A percentile compares a stretch with the other conserved stretches of the same genome.
phyloP scores from a whole-genome alignment of 2,888 invertebrate species.

The Antitype chi region DNA sequence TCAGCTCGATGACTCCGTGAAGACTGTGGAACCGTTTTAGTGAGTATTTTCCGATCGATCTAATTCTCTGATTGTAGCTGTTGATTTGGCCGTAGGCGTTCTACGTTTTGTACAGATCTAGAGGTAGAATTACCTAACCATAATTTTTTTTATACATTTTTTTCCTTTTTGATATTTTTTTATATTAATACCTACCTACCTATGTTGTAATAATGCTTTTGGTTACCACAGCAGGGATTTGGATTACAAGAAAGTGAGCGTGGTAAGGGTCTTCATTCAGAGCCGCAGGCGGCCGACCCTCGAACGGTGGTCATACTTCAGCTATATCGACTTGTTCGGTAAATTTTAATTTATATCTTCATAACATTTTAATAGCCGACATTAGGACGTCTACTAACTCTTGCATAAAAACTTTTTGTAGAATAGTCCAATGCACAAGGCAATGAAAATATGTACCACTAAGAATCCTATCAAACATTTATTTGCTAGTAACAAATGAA shows the following conservation, averaged over 20 bases:
- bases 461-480: too few relatives aligned
- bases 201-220: neutral
- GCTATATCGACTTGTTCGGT: constrained; percentile 75
- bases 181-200: too few relatives aligned
- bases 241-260: constrained; percentile 71
- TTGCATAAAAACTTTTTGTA: neutral
- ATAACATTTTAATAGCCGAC: neutral
- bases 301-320: constrained; percentile 71
- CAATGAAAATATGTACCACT: too few relatives aligned
- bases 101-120: neutral
- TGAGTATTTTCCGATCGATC: constrained; percentile 65
- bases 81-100: neutral
- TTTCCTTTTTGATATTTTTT: neutral
- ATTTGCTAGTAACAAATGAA: too few relatives aligned
- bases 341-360: constrained; percentile 50
- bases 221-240: constrained; percentile 71
- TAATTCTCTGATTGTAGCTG: too few relatives aligned
- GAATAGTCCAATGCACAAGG: neutral
- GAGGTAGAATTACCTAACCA: too few relatives aligned
- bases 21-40: constrained; percentile 76
- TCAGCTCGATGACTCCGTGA: constrained; percentile 52
- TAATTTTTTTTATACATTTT: too few relatives aligned
- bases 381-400: too few relatives aligned
- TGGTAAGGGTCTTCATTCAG: constrained; percentile 72
- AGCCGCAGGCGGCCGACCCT: constrained; percentile 61